Evolutionary conservation across 2,113 vertebrate species (phyloP).

Genomic region (Arizona elegans): DNA sequence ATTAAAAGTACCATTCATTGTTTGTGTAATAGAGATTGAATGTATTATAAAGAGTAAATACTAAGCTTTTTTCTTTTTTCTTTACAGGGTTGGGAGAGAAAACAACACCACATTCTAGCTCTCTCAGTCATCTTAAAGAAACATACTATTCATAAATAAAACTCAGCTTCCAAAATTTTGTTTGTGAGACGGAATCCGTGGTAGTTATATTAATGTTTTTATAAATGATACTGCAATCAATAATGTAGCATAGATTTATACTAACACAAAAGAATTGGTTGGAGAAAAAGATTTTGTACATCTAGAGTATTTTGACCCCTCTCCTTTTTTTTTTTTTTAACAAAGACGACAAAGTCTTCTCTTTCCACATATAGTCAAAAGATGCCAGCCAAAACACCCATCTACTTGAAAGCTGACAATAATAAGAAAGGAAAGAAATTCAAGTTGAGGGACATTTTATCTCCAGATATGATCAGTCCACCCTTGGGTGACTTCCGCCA

Average conservation of each 20-base stretch:
- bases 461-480: conserved; percentile 97
- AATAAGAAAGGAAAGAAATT: conserved; percentile 97
- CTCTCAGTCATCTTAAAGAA: conserved; percentile 11
- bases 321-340: background rate
- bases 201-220: background rate
- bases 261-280: background rate
- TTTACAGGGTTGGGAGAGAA: conserved; percentile 56
- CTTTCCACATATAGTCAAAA: conserved; percentile 37
- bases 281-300: conserved; percentile 18
- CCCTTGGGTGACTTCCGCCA: conserved; percentile 97
- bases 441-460: conserved; percentile 92
- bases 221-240: background rate
- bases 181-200: conserved; percentile 5
- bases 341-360: background rate
- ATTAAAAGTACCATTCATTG: conserved; percentile 28
- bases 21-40: conserved; percentile 29
- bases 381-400: conserved; percentile 98
- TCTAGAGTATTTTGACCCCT: conserved; percentile 8
- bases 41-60: conserved; percentile 28
- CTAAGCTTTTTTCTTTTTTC: conserved; percentile 59
- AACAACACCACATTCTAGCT: conserved; percentile 12
- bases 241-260: conserved; percentile 45
- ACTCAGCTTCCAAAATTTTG: background rate
- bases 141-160: conserved; percentile 1
- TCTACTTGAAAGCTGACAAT: conserved; percentile 92